Evolutionary conservation across 1,140 invertebrate genomes (phyloP).

Genomic region (Ostrea denselamellosa): DNA sequence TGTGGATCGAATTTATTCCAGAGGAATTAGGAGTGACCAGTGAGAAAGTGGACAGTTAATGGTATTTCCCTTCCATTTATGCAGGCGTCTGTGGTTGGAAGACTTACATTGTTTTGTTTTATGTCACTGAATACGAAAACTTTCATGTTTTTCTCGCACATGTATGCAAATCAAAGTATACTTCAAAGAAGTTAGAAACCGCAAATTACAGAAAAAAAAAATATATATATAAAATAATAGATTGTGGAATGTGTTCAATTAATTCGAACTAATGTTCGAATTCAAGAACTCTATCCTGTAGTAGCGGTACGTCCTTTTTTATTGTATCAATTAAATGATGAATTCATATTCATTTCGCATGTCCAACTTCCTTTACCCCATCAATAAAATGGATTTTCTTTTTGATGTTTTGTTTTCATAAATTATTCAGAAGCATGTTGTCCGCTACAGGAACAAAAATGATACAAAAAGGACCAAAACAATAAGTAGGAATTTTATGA

Average conservation of each 20-base stretch:
- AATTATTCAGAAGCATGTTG: not conserved
- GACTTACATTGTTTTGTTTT: not conserved
- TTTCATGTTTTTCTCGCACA: not conserved
- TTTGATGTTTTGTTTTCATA: not conserved
- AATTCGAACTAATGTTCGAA: not conserved
- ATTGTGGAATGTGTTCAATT: not conserved
- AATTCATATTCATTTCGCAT: not conserved
- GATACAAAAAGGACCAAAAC: not conserved
- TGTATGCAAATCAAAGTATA: constrained; percentile 2
- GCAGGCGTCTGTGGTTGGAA: not conserved
- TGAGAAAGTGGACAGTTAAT: not conserved
- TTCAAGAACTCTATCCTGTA: not conserved
- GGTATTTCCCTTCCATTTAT: not conserved
- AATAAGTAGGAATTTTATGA: not conserved
- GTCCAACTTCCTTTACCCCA: not conserved
- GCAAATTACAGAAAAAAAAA: not conserved
- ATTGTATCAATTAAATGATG: not conserved
- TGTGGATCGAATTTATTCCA: not conserved
- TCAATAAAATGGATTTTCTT: not conserved
- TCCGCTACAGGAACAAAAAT: not conserved
- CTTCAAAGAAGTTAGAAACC: not conserved
- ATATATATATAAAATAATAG: not conserved
- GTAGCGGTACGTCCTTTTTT: not conserved
- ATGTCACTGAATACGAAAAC: not conserved
- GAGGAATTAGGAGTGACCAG: not conserved